Evolutionary conservation across 2,888 invertebrate genomes (phyloP), one percentile per base, ranked within the genome.

Genomic region (Trissoscelio sp.): DNA sequence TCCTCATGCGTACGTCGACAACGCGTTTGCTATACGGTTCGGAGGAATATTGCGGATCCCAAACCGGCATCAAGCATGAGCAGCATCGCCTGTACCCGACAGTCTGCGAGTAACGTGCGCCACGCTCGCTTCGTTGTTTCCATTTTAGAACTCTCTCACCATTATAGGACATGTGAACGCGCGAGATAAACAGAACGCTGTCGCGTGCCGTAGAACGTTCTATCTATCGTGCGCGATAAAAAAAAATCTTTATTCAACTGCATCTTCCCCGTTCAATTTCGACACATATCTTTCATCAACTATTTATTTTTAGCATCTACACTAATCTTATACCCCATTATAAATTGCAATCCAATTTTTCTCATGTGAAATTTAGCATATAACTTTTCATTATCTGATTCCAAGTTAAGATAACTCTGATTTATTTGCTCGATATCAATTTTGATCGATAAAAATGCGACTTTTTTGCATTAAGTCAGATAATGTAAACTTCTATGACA

Each of bases 41-140:
- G 60, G 80, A 46, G 77, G 67, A 70, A 81, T 72, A 14, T 53
- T 60, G 60, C 69, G 69, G 62, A 46, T 69, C 70, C 78, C 60
- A 64, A 73, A 75, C 73, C 73, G 73, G 80, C 74, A 77, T 57
- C 69, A 48, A 58, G 58, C 58, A 58, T 24, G 70, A 70, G 70
- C 70, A 64, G 64, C 62, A 64, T 73, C 72, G 72, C 62, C 20
- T 42, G 60, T 72, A 24, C 42, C 42, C 72, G 72, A 72, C 88
- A 89, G 89, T 88, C 86, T 85, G 86, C 86, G 86, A 83, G 86
- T 84, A 84, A 87, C 87, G 84, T 87, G 88, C 89, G 87, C 83
- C 86, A 85, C 86, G 88, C 83, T 83, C 87, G 87, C 87, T 88
- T 79, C 86, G 86, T 81, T 53, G 77, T 60, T 79, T 72, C 74